Base-by-base conservation (phyloP, 1,140 invertebrate species). In the Drosophila parvula region DNA sequence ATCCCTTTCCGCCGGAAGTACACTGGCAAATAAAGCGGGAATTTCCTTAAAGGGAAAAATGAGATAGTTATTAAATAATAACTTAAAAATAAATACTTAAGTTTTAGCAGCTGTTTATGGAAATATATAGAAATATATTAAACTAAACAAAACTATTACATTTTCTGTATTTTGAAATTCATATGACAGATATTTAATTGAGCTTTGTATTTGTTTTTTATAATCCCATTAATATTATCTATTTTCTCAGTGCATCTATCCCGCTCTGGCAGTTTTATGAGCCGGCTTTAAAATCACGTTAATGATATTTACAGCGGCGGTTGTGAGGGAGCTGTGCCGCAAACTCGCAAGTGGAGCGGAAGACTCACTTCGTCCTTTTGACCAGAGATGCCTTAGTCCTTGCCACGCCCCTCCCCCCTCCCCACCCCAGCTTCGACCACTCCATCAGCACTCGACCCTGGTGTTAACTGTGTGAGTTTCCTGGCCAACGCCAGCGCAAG, bases 211-310 rank as follows among this genome's bases (percentile, higher is more conserved):
- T 50, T 30, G 6, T 4, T 8, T 34, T 7, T 51, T 14, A 0
- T 5, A 18, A 8, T 8, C 1, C 0, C 16, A 6, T 0, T 12
- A 16, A 14, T 11, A 1, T 3, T 32, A 4, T 16, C 4, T 27
- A 22, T 38, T 27, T 38, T 27, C 5, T 27, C 12, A 11, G 51
- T 55, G 62, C 11, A 53, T 1, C n/a, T 27, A 30, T 60, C n/a
- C 56, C 32, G 22, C 36, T 45, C 70, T 73, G 78, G 84, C 77
- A 59, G 74, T 73, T 88, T 88, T 88, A 89, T 76, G 84, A 90
- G 78, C 65, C 74, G 78, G 80, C 80, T 78, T 89, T 89, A 88
- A 89, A 89, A 89, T 89, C 85, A 84, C 84, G 84, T 89, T 89
- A 89, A 89, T 89, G 85, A 89, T 89, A 89, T 88, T 88, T 88